Base-by-base conservation (phyloP, 2,797 vertebrate genomes). In the Gambusia yucatana region DNA sequence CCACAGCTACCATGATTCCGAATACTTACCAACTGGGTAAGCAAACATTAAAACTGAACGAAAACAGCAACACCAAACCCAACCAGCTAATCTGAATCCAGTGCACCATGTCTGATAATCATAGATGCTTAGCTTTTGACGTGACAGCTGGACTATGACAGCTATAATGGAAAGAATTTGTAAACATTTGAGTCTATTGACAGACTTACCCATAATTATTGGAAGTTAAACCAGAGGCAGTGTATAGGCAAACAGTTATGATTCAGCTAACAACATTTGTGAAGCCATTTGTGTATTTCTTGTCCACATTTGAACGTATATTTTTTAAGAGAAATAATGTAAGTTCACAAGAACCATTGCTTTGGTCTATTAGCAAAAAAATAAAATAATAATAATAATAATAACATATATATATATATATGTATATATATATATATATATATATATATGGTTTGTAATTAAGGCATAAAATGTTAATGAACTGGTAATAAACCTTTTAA, bases 11-110 rank as follows among this genome's bases (percentile, higher is more conserved):
- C 46, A 94, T 92, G 22, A 86, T 94, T 95, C 97, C 97, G 87
- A 97, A 98, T 90, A 97, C 96, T 7, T 97, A 97, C 76, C 96
- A 96, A 80, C 50, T 93, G 57, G 94, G 96, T 96, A 80, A 94
- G 90, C 61, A 44, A 57, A 81, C 30, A 3, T 25, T 75, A 52
- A 61, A 4, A 39, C 47, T 63, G 36, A 4, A 10, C 41, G 7
- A 20, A 52, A 44, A 78, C 20, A 22, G 28, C 28, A 16, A 9
- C 41, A 28, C 50, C 48, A 39, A n/a, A n/a, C n/a, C n/a, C n/a
- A n/a, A 65, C 57, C 41, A 36, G 50, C 71, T 65, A n/a, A 43
- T 5, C 57, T 55, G 25, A 41, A 43, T 14, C 2, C 30, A 4
- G 16, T 17, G 6, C 6, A 36, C 14, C 59, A 3, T 9, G 33